Evolutionary conservation across 2,888 invertebrate species (phyloP), one percentile per base, ranked within the genome.

Genomic region (Nephrocerus scutellatus): DNA sequence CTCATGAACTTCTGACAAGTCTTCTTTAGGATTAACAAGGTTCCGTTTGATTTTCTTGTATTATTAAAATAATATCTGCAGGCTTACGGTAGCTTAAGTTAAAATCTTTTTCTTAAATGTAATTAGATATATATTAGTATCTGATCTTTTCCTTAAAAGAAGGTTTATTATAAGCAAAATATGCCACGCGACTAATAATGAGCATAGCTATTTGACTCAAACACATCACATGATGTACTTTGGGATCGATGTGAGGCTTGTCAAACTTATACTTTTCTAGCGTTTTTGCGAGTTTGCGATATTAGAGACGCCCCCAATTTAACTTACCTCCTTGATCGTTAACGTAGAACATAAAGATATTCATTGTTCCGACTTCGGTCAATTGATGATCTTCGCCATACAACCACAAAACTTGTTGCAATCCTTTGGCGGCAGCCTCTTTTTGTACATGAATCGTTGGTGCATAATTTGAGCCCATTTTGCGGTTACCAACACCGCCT

Each of bases 341-440:
- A 48, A 84, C 74, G 70, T 81, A 83, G 56, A 86, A 80, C 63
- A 92, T 76, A 65, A 97, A 96, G 37, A 98, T 80, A 64, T 98
- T 98, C 98, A 98, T 98, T 10, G 96, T 89, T 36, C 98, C 98
- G 30, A 90, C 95, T 75, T 98, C 98, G 0, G 98, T 97, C 18
- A 98, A 63, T 63, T 91, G 80, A 60, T 93, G 83, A 57, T 97
- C 83, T 2, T 88, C 82, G 3, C 96, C 97, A 60, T 85, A 95
- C 25, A 98, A 72, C 98, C 98, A 98, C 38, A 98, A 68, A 7
- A 93, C 92, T 72, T 97, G 97, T 53, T 96, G 91, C 50, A 91
- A 79, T 2, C 90, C 91, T 55, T 78, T 73, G 41, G 75, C 72
- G 1, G 71, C 68, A 2, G 88, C 85, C 56, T 84, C 78, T 32